These are phyloP conservation scores for Beris chalybata DNA, from an alignment of 2,888 invertebrate genomes.

Conservation along the genomic window DNA sequence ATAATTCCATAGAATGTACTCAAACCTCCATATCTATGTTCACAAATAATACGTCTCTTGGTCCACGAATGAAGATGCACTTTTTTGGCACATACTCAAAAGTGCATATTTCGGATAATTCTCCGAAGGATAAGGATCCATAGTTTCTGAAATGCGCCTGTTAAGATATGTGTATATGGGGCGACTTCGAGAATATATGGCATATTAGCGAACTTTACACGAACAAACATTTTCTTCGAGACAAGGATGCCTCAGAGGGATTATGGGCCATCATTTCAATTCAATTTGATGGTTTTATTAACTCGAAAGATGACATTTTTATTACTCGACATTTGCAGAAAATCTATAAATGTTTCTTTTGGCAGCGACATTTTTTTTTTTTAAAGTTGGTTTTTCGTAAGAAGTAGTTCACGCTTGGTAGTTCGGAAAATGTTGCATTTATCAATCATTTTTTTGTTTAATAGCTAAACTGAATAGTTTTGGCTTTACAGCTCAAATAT, in stretches of 20 bases:
- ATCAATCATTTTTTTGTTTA: no score
- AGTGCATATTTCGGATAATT: slow-evolving; percentile 28
- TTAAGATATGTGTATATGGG: no score
- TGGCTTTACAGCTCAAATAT: no score
- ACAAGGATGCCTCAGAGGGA: slow-evolving; percentile 27
- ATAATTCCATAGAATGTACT: slow-evolving; percentile 22
- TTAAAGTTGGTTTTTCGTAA: no score
- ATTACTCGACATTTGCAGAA: slow-evolving; percentile 4
- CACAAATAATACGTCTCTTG: slow-evolving; percentile 13
- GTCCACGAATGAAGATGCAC: slow-evolving; percentile 25
- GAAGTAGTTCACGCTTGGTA: no score
- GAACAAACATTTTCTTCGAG: no score
- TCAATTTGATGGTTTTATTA: slow-evolving; percentile 40
- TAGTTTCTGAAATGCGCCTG: slow-evolving; percentile 2
- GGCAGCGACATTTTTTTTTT: no score
- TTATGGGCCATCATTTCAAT: slow-evolving; percentile 38
- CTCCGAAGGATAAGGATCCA: slow-evolving; percentile 22
- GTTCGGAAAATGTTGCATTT: no score
- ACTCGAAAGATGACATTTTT: slow-evolving; percentile 33
- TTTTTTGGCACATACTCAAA: slow-evolving; percentile 37
- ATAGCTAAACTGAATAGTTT: no score
- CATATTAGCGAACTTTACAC: no score
- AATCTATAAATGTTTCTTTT: no score
- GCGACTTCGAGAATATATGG: no score
- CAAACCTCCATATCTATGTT: slow-evolving; percentile 6